These are phyloP conservation scores for Heteromormyrus szaboi DNA, from an alignment of 2,797 vertebrate species.

Conservation along the genomic window DNA sequence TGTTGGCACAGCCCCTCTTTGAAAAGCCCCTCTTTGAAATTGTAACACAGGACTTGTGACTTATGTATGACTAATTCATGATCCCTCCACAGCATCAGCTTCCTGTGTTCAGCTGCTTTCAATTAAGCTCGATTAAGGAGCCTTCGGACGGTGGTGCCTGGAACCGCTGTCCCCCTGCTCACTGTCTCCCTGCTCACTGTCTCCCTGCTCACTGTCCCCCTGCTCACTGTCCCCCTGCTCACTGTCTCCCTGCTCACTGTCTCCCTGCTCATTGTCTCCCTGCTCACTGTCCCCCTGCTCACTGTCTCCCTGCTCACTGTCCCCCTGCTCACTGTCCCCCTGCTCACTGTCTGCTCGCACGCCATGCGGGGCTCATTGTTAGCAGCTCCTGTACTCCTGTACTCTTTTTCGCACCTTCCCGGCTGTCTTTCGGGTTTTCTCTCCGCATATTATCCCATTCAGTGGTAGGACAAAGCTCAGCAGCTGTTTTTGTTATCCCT, in stretches of 20 bases:
- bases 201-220: no score
- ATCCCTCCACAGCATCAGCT: background rate
- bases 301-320: no score
- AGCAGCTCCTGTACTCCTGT: background rate
- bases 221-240: no score
- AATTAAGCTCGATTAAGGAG: background rate
- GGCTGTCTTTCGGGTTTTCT: background rate
- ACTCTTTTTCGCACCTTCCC: background rate
- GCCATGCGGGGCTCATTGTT: background rate
- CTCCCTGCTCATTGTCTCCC: no score
- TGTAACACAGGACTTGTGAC: background rate
- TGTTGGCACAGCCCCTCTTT: background rate
- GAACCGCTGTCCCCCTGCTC: background rate
- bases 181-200: background rate
- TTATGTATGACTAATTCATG: background rate
- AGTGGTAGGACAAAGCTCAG: background rate
- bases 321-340: no score
- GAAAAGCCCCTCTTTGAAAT: background rate
- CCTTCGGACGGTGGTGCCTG: background rate
- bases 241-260: background rate
- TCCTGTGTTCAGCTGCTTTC: background rate
- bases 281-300: no score
- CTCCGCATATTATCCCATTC: background rate
- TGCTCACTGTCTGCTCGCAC: background rate
- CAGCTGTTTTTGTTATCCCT: background rate